A percentile compares a stretch with the other conserved stretches of the same genome.
These are phyloP conservation scores for Pangasius sanitwongsei DNA, from an alignment of 2,797 vertebrate species.

Conservation along the genomic window DNA sequence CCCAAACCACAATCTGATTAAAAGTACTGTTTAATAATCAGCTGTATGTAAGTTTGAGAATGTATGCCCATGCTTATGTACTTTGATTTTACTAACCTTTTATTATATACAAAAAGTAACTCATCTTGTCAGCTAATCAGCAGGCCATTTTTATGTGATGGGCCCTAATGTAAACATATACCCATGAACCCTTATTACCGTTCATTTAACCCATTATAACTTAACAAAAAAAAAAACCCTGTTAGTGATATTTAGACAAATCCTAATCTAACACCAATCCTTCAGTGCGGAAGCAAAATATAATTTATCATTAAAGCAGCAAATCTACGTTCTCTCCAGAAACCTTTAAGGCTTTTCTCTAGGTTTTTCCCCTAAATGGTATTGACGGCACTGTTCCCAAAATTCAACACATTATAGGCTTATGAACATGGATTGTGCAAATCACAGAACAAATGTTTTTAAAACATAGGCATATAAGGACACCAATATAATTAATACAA, in stretches of 20 bases:
- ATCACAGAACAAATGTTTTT: constrained; percentile 7
- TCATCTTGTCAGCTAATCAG: constrained; percentile 1
- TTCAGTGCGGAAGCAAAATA: constrained; percentile 10
- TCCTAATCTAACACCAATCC: constrained; percentile 8
- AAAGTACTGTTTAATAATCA: neutral
- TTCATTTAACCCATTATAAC: constrained; percentile 5
- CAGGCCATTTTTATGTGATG: constrained; percentile 23
- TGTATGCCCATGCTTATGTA: neutral
- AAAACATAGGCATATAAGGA: neutral
- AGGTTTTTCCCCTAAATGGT: neutral
- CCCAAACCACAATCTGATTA: neutral
- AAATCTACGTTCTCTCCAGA: neutral
- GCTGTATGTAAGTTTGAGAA: neutral
- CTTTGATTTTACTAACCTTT: constrained; percentile 2
- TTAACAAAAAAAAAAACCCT: neutral
- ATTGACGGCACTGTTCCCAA: constrained; percentile 5
- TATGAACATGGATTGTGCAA: constrained; percentile 31
- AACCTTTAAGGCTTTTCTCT: constrained; percentile 16
- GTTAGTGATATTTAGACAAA: constrained; percentile 10
- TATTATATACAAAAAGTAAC: neutral
- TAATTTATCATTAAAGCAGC: neutral
- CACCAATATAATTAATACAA: constrained; percentile 22
- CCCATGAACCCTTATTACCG: constrained; percentile 19
- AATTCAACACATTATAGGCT: constrained; percentile 8
- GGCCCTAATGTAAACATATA: constrained; percentile 35